phyloP scores from a whole-genome alignment of 2,113 vertebrate genomes.

The Erpornis zantholeuca region DNA sequence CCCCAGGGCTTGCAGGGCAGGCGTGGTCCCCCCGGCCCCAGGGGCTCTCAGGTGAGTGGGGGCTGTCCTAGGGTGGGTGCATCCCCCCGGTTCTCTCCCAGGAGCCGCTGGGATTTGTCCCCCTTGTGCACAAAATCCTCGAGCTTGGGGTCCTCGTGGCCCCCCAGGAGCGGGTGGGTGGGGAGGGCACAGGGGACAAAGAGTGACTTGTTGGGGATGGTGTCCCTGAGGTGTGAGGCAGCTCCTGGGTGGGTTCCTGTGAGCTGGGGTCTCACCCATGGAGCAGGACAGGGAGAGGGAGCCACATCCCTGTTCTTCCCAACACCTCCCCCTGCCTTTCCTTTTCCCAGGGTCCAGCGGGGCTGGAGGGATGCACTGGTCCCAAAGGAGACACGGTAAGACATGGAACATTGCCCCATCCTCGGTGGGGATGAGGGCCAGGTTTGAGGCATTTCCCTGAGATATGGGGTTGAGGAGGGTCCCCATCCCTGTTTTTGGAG shows the following conservation, averaged over 20 bases:
- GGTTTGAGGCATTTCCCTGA: not conserved
- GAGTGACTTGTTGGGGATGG: not conserved
- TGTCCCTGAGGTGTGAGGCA: not conserved
- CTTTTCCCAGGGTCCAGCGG: conserved; percentile 73
- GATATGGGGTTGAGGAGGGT: not conserved
- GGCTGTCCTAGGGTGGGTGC: not conserved
- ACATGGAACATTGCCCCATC: too few relatives aligned
- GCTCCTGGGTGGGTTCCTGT: not conserved
- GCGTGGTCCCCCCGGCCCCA: conserved; percentile 71
- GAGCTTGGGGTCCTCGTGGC: rapidly evolving
- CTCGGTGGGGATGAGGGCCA: not conserved
- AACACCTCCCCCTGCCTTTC: not conserved
- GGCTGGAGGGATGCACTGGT: conserved; percentile 73
- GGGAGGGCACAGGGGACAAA: not conserved
- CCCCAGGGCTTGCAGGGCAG: conserved; percentile 81
- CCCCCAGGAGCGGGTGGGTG: rapidly evolving
- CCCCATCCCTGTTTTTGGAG: not conserved
- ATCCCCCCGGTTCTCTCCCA: rapidly evolving
- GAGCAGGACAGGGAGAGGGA: not conserved
- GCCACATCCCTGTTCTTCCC: not conserved
- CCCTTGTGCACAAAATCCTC: rapidly evolving
- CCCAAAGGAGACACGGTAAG: conserved; percentile 84
- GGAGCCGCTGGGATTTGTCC: not conserved
- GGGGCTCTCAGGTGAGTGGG: conserved; percentile 77
- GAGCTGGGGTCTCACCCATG: not conserved